phyloP scores from a whole-genome alignment of 2,888 invertebrate species.

The Isoperla grammatica region DNA sequence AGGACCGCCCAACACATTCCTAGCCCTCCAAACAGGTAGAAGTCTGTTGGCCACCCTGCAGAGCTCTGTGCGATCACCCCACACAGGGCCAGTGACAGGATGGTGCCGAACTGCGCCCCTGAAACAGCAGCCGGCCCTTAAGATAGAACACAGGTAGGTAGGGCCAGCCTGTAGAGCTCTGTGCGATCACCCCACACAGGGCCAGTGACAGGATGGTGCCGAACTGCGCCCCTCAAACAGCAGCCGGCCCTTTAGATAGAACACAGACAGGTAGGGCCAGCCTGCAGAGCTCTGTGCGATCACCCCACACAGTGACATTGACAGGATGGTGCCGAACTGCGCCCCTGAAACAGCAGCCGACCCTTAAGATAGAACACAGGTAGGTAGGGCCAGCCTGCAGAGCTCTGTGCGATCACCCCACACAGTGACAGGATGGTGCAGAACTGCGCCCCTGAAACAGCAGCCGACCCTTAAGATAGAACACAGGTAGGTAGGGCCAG shows the following conservation, averaged over 20 bases:
- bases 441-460: constrained; percentile 69
- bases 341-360: too few relatives aligned
- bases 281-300: constrained; percentile 61
- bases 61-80: constrained; percentile 62
- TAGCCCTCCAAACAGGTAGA: constrained; percentile 64
- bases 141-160: too few relatives aligned
- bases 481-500: too few relatives aligned
- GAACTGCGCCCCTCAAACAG: constrained; percentile 69
- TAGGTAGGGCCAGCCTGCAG: constrained; percentile 69
- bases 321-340: constrained; percentile 71
- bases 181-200: constrained; percentile 65
- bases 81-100: constrained; percentile 64
- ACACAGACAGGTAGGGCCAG: too few relatives aligned
- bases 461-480: too few relatives aligned
- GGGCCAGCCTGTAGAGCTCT: constrained; percentile 66
- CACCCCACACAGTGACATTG: constrained; percentile 66
- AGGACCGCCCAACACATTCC: constrained; percentile 53
- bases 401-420: constrained; percentile 63
- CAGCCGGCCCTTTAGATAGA: too few relatives aligned
- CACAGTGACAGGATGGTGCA: constrained; percentile 73
- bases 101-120: constrained; percentile 74
- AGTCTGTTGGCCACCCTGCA: constrained; percentile 72
- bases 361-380: too few relatives aligned
- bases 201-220: constrained; percentile 72
- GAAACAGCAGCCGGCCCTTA: too few relatives aligned